phyloP scores from a whole-genome alignment of 2,113 vertebrate species.

The Lontra canadensis region DNA sequence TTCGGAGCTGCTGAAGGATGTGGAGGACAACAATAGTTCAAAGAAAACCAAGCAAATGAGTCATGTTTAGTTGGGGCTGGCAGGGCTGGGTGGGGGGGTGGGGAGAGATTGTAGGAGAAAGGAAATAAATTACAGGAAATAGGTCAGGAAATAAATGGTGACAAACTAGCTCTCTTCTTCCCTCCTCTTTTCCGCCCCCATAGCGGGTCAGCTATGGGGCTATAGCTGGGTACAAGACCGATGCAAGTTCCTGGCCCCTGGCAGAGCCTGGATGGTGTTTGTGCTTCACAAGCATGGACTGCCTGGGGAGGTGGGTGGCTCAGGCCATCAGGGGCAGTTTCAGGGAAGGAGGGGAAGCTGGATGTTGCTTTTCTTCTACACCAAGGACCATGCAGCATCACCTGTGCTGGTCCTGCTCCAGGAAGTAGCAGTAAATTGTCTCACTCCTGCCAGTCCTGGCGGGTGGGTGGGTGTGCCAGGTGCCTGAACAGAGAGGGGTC shows the following conservation, averaged over 20 bases:
- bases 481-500: background rate
- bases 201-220: background rate
- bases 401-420: background rate
- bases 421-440: background rate
- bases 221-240: background rate
- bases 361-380: background rate
- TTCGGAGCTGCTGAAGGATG: background rate
- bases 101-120: background rate
- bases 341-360: background rate
- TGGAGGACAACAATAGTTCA: background rate
- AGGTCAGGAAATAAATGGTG: background rate
- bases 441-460: background rate
- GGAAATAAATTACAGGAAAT: background rate
- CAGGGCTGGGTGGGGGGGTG: background rate
- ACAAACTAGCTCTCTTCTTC: background rate
- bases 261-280: background rate
- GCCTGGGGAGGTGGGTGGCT: background rate
- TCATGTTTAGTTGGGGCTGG: background rate
- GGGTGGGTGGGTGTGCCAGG: background rate
- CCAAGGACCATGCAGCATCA: rapidly evolving
- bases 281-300: background rate
- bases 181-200: background rate
- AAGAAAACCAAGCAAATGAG: background rate
- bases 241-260: too few relatives aligned
- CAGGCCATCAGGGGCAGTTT: background rate